phyloP scores from a whole-genome alignment of 2,797 vertebrate genomes.

The Lepus townsendii region DNA sequence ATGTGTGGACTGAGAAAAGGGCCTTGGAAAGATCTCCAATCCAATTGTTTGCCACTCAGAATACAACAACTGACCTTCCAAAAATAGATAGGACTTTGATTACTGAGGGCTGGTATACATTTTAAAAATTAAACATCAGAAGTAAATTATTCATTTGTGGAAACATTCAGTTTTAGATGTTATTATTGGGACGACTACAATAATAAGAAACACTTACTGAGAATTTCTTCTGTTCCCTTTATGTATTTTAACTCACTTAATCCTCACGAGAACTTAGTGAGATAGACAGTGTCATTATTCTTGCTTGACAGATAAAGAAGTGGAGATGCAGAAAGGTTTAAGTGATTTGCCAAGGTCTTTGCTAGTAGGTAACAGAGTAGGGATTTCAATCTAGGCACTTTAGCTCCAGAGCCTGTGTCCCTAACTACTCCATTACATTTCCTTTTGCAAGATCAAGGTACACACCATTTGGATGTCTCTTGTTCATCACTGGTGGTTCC shows the following conservation, averaged over 20 bases:
- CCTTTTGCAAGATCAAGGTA: slow-evolving; percentile 48
- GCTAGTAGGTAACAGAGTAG: background rate
- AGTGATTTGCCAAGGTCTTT: slow-evolving; percentile 39
- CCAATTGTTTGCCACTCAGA: slow-evolving; percentile 2
- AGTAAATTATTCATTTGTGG: slow-evolving; percentile 51
- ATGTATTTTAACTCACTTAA: slow-evolving; percentile 55
- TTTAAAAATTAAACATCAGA: slow-evolving; percentile 44
- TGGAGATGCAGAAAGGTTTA: slow-evolving; percentile 31
- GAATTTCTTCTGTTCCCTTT: slow-evolving; percentile 27
- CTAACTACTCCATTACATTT: background rate
- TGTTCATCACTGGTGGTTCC: slow-evolving; percentile 5
- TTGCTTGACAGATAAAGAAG: slow-evolving; percentile 41
- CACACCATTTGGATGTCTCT: background rate
- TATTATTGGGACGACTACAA: background rate
- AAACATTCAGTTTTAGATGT: slow-evolving; percentile 33
- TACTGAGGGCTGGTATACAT: background rate
- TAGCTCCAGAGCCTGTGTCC: background rate
- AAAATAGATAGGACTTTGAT: background rate
- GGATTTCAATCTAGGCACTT: slow-evolving; percentile 44
- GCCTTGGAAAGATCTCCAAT: background rate
- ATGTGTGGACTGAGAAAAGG: slow-evolving; percentile 22
- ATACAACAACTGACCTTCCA: slow-evolving; percentile 27
- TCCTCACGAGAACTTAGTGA: slow-evolving; percentile 3
- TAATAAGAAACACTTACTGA: slow-evolving; percentile 27
- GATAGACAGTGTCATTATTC: slow-evolving; percentile 35